These are phyloP conservation scores for Chydorus sphaericus DNA, from an alignment of 2,888 invertebrate genomes.

Conservation along the genomic window DNA sequence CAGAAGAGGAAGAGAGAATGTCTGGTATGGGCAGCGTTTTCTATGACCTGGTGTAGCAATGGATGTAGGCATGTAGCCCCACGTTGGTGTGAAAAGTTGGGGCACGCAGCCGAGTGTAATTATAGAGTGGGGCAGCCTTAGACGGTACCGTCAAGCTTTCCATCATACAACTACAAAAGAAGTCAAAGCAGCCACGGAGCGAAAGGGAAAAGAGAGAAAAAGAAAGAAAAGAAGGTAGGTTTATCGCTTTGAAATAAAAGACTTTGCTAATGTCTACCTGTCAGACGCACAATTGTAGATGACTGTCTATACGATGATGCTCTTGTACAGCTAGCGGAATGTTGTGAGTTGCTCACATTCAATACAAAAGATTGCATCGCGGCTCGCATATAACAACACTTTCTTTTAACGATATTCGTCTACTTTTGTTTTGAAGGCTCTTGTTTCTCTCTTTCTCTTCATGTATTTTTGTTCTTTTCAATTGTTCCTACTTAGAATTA, in stretches of 20 bases:
- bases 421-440: neutral
- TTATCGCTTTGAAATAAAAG: slow-evolving; percentile 14
- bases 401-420: too few species aligned
- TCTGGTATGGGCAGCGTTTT: too few species aligned
- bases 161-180: slow-evolving; percentile 1
- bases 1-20: neutral
- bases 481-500: too few species aligned
- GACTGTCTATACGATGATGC: neutral
- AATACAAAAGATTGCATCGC: too few species aligned
- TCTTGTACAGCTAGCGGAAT: too few species aligned
- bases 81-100: slow-evolving; percentile 11
- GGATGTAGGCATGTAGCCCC: neutral
- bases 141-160: neutral
- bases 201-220: neutral
- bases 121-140: slow-evolving; percentile 10
- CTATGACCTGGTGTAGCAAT: neutral
- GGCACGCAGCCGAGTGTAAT: slow-evolving; percentile 10
- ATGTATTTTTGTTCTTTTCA: too few species aligned
- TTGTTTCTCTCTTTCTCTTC: neutral
- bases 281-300: slow-evolving; percentile 11
- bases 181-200: neutral
- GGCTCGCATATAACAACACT: too few species aligned
- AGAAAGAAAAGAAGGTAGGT: neutral
- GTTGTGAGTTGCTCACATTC: too few species aligned
- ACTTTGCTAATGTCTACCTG: slow-evolving; percentile 12